A percentile compares a stretch with the other conserved stretches of the same genome.
phyloP scores from a whole-genome alignment of 1,140 invertebrate genomes.

The Cephus cinctus region DNA sequence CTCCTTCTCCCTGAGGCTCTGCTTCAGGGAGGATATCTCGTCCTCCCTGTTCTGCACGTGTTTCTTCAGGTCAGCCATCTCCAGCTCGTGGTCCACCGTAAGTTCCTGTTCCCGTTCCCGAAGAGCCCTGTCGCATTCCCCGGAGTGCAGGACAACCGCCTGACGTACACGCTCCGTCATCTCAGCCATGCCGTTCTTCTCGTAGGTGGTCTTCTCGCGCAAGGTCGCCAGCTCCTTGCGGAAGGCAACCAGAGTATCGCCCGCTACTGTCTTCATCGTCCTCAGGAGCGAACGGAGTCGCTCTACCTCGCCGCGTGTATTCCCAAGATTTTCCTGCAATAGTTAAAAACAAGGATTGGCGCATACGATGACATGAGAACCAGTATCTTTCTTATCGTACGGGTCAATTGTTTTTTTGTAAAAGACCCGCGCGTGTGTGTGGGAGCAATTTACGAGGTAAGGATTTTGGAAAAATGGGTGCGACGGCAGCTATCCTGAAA shows the following conservation, averaged over 20 bases:
- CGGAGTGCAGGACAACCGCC: conserved; percentile 56
- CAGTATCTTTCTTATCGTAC: too few relatives aligned
- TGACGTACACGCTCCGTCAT: conserved; percentile 59
- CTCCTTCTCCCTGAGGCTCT: conserved; percentile 40
- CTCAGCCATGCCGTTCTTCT: conserved; percentile 55
- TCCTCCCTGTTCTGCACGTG: conserved; percentile 58
- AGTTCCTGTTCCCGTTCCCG: conserved; percentile 62
- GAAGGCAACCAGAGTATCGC: conserved; percentile 59
- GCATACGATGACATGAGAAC: too few relatives aligned
- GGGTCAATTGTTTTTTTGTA: background rate
- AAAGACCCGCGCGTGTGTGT: background rate
- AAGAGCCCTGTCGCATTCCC: conserved; percentile 56
- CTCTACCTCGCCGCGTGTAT: conserved; percentile 49
- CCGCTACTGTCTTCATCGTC: conserved; percentile 37
- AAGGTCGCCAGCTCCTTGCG: conserved; percentile 62
- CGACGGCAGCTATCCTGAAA: conserved; percentile 57
- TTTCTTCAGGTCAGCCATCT: conserved; percentile 63
- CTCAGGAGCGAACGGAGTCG: conserved; percentile 39
- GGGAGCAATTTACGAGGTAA: conserved; percentile 11
- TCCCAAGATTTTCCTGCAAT: conserved; percentile 54
- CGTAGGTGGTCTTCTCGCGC: conserved; percentile 54
- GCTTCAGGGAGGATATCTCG: conserved; percentile 54
- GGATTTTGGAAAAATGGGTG: conserved; percentile 42
- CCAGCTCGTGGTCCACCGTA: conserved; percentile 66
- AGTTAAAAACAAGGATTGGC: too few relatives aligned